A percentile compares a stretch with the other conserved stretches of the same genome.
Evolutionary conservation across 37 sponge, comb jelly and placozoan species (phyloP).

Genomic region (Chondrilla cf. caribensis): DNA sequence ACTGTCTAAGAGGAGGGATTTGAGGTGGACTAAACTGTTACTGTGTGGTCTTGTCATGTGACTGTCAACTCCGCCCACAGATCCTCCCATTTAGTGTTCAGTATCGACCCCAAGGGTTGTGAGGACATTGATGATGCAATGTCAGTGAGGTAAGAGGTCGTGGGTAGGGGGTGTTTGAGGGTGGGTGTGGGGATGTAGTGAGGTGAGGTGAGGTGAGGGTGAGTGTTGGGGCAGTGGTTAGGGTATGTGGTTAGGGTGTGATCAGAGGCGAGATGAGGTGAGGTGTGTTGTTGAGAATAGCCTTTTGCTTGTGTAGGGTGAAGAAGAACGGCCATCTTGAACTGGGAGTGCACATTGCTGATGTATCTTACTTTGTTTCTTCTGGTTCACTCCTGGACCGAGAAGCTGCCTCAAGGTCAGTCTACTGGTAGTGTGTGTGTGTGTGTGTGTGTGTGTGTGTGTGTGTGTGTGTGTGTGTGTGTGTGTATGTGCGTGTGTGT

Average conservation of each 20-base stretch:
- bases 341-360: constrained; percentile 85
- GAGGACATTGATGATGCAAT: constrained; percentile 83
- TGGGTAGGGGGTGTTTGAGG: not conserved
- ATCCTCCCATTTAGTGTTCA: constrained; percentile 61
- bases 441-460: too few species aligned
- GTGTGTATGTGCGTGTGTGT: too few species aligned
- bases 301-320: not conserved
- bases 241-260: too few species aligned
- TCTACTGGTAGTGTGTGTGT: too few species aligned
- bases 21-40: constrained; percentile 1
- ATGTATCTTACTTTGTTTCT: constrained; percentile 78
- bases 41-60: not conserved
- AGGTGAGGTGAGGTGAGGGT: too few species aligned
- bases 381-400: constrained; percentile 47
- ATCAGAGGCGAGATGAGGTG: not conserved
- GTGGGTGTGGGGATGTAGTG: too few species aligned
- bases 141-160: constrained; percentile 56
- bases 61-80: not conserved
- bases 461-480: too few species aligned
- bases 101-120: constrained; percentile 81
- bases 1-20: constrained; percentile 8
- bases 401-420: constrained; percentile 46
- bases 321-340: constrained; percentile 51
- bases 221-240: too few species aligned
- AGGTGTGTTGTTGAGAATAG: not conserved